phyloP scores from a whole-genome alignment of 2,113 vertebrate genomes.

The Cettia cetti region DNA sequence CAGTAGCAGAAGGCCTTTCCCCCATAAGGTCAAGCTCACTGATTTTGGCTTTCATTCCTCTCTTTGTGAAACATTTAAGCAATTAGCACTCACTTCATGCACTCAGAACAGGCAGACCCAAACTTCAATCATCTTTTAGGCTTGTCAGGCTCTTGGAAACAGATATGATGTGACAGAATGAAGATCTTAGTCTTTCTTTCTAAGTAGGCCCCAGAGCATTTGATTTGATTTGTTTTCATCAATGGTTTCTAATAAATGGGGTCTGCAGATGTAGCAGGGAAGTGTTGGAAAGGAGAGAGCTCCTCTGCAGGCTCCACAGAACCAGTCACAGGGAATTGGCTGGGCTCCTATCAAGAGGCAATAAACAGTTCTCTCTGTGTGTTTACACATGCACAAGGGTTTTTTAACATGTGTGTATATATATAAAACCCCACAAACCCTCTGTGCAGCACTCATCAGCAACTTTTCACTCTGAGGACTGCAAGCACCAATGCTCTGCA shows the following conservation, averaged over 20 bases:
- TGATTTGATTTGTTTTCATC: neutral
- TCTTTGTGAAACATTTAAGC: neutral
- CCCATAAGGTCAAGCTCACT: neutral
- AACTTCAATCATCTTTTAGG: neutral
- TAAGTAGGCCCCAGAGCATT: neutral
- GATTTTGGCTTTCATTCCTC: neutral
- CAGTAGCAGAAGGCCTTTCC: neutral
- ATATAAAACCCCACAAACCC: neutral
- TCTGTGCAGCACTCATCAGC: neutral
- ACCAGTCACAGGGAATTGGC: neutral
- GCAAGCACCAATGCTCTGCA: neutral
- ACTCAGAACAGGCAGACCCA: neutral
- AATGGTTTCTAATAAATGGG: neutral
- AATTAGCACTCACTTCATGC: neutral
- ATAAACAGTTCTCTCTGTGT: neutral
- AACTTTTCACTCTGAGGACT: neutral
- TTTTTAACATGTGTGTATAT: accelerated
- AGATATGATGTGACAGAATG: neutral
- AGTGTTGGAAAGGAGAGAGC: neutral
- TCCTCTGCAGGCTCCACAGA: neutral
- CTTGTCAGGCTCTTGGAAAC: neutral
- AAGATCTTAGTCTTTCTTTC: neutral
- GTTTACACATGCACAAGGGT: accelerated
- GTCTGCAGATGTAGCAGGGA: neutral
- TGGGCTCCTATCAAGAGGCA: neutral